Percentiles rank a stretch among this genome's conserved stretches.
Evolutionary conservation across 2,113 vertebrate species (phyloP).

Genomic region (Lophochroa leadbeateri): DNA sequence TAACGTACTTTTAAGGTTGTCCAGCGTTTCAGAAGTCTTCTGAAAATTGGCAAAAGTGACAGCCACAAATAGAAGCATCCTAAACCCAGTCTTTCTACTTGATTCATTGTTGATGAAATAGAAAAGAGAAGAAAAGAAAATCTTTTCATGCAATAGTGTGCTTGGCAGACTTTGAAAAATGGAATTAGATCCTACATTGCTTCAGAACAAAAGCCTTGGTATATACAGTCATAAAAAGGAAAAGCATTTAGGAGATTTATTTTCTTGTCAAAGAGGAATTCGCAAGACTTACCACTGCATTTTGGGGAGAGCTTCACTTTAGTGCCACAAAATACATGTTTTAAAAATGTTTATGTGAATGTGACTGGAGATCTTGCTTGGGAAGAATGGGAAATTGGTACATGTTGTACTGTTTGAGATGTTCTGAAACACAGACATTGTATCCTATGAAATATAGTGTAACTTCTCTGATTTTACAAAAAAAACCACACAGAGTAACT

Average conservation of each 20-base stretch:
- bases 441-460: background rate
- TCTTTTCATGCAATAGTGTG: background rate
- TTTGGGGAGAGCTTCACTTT: background rate
- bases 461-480: background rate
- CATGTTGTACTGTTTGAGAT: background rate
- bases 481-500: background rate
- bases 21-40: conserved; percentile 23
- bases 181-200: background rate
- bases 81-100: background rate
- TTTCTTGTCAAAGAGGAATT: background rate
- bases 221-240: background rate
- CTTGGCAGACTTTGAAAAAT: conserved; percentile 34
- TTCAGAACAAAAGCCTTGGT: background rate
- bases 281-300: background rate
- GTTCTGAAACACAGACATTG: background rate
- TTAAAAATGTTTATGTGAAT: background rate
- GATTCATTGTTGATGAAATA: background rate
- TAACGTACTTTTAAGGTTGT: background rate
- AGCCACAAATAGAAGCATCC: background rate
- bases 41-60: background rate
- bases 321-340: background rate
- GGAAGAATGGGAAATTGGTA: background rate
- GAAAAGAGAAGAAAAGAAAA: conserved; percentile 6
- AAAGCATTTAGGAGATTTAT: background rate
- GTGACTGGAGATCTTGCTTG: background rate